Base-by-base conservation (phyloP, 2,797 vertebrate genomes). In the Cyclopterus lumpus region DNA sequence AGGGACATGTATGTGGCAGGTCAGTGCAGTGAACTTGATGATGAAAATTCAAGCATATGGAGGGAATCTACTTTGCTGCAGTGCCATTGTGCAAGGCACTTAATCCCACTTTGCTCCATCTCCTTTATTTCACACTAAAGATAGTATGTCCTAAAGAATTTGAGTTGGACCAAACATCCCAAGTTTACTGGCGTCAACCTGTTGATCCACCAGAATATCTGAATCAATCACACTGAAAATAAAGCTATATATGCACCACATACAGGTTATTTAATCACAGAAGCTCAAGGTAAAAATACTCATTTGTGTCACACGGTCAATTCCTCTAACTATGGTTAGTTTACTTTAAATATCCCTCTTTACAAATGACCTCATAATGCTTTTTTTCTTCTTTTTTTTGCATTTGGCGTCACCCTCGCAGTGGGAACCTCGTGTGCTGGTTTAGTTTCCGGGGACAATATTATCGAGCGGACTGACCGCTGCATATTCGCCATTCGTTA, bases 361-460 rank as follows among this genome's bases (percentile, higher is more conserved):
- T 18, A 14, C 2, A 48, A 28, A 46, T 58, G 0, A 54, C 16
- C 7, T 24, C 20, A 36, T 51, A 9, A 18, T 7, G 3, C 15
- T 22, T 48, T n/a, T 48, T 48, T 16, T 11, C 15, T 22, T 48
- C n/a, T 48, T 48, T 16, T 11, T 16, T 36, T 36, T 6, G 14
- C 8, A 10, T 8, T 54, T 24, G 8, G 3, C 2, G 20, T 55
- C 51, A 2, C 26, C 14, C 0, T 55, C 1, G 10, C 1, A 30
- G 32, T 20, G 0, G 86, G 80, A 89, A 87, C 82, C 0, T 0
- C 3, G 34, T 55, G 24, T 4, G 2, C 11, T 7, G 36, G 3
- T 6, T 71, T 18, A 8, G 82, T 84, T 90, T 80, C 72, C 5
- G 80, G 92, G 92, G 91, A 89, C 79, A 1, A 3, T 59, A 78